Percentiles rank a stretch among this genome's conserved stretches.
Conservation (phyloP, 2,113 vertebrate genomes). For the Formicarius rufipectus region DNA sequence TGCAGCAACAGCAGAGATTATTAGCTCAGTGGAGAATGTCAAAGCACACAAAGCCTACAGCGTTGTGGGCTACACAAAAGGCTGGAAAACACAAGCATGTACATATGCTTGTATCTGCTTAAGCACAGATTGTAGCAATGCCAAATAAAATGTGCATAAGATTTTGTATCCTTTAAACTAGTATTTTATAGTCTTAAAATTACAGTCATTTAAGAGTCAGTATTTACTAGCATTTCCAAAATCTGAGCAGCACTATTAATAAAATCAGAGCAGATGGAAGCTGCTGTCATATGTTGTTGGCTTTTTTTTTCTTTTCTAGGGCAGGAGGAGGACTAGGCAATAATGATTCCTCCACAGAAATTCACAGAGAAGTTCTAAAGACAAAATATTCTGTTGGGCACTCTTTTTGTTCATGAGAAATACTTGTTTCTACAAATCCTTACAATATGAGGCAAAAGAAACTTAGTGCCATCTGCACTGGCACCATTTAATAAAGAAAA, state of each 20-base stretch:
- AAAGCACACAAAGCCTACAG: background rate
- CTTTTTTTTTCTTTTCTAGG: background rate
- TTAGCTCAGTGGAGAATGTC: background rate
- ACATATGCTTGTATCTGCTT: background rate
- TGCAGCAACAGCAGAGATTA: accelerated
- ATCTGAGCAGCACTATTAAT: background rate
- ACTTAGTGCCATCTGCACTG: background rate
- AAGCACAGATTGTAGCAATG: background rate
- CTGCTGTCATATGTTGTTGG: background rate
- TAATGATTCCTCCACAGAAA: background rate
- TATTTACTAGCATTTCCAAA: slow-evolving; percentile 1
- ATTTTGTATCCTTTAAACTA: background rate
- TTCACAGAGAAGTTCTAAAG: background rate
- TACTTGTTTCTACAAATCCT: background rate
- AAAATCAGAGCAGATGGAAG: slow-evolving; percentile 30
- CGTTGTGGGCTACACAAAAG: background rate
- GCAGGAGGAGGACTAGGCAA: background rate
- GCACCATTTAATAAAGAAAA: background rate
- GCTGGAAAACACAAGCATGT: background rate
- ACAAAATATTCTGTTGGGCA: background rate
- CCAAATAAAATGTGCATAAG: background rate
- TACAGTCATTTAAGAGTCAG: background rate
- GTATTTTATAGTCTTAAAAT: background rate
- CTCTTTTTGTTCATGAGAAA: background rate
- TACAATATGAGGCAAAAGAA: background rate